Evolutionary conservation across 1,140 invertebrate species (phyloP), one percentile per base, ranked within the genome.

Genomic region (Diabrotica virgifera): DNA sequence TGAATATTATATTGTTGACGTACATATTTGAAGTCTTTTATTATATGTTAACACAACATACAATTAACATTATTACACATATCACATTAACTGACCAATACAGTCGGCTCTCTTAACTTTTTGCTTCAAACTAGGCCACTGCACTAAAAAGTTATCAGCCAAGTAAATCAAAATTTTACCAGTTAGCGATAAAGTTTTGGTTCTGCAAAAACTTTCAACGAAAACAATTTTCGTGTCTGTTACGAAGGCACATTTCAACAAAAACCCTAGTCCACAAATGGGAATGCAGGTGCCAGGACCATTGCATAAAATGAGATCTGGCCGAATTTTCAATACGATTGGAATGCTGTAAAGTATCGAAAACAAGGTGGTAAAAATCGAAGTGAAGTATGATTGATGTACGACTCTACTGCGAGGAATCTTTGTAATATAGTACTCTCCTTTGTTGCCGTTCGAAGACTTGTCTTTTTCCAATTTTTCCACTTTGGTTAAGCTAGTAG

Each of bases 261-360:
- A 12, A 65, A 77, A 78, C 55, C 70, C 68, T 52, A 74, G 50
- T 7, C 77, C 8, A 74, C 75, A 78, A 46, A 77, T 71, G 40
- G 77, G 96, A 66, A 99, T 85, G 80, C 96, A 97, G 5, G 95
- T 97, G 35, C 96, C 96, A 59, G 96, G 97, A 0, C 97, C 97
- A 83, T 98, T 99, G 75, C 92, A 94, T 2, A 97, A 77, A 63
- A 96, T 82, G 63, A 97, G 73, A 75, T 93, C 85, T 14, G 94
- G 94, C 65, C 81, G 84, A 67, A 88, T 82, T 55, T 80, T 84
- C 69, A 87, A 84, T 10, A 96, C 76, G n/a, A 95, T 70, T 59
- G 87, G 87, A 72, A 95, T 76, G 62, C 87, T 86, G 71, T 83
- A 82, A 0, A 91, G 63, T 36, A 85, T 84, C 0, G 95, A 87